Evolutionary conservation across 2,797 vertebrate genomes (phyloP), one percentile per base, ranked within the genome.

Genomic region (Oceanodroma leucorhoa): DNA sequence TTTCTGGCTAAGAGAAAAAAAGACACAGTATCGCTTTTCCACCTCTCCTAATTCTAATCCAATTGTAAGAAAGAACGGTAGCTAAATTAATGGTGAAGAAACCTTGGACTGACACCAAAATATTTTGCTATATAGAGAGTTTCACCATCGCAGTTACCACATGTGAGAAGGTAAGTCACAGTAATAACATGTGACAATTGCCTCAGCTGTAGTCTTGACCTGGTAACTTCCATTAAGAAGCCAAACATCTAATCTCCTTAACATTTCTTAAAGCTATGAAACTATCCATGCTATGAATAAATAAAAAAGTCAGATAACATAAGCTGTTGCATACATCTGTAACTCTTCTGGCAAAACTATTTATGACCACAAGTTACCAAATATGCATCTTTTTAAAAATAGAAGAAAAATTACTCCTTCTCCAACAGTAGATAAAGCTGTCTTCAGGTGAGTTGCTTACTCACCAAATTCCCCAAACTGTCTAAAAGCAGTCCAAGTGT

Each of bases 231-330:
- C 76, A 57, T 70, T 61, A 77, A 82, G 43, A 29, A 27, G 13
- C 51, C 54, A 71, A 84, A 58, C 14, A 54, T 17, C 21, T 80
- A 36, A 83, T 67, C 32, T 66, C 65, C n/a, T 91, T 82, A 72
- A 58, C 32, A 51, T 34, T 90, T 76, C 62, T 93, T 79, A 90
- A 82, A 95, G 46, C 32, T 55, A 41, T 69, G 60, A 85, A 70
- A 64, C 14, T 36, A 70, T 51, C 62, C 23, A 36, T 78, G 70
- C 32, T 72, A 45, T 5, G 3, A 62, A 58, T 84, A 6, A 62
- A 51, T 8, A 54, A 62, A 17, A 77, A 79, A 87, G 10, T 55
- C 61, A 89, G 53, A 18, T 48, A 73, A 67, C 6, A 43, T 7
- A 70, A 81, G 14, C 12, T 79, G 36, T 41, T 24, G 4, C n/a